Percentiles rank a stretch among this genome's conserved stretches.
phyloP scores from a whole-genome alignment of 2,888 invertebrate species.

The Oxycera nigricornis region DNA sequence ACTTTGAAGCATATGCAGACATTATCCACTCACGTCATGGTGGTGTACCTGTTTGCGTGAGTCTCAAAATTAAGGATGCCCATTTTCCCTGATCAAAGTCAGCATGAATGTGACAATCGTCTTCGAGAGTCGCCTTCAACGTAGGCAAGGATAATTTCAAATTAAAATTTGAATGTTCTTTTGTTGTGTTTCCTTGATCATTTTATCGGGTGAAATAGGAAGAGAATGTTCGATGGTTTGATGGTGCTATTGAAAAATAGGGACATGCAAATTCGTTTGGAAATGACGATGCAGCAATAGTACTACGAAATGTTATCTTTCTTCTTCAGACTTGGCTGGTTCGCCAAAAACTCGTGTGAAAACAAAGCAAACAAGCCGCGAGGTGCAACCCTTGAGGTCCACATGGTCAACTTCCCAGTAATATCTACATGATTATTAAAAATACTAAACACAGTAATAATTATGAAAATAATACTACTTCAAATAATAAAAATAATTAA shows the following conservation, averaged over 20 bases:
- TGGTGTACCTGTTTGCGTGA: background rate
- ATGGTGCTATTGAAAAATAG: background rate
- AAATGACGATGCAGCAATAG: background rate
- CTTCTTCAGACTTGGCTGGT: no score
- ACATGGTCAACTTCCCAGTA: no score
- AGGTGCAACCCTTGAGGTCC: no score
- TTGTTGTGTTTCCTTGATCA: background rate
- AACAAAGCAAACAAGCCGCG: no score
- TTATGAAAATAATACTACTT: no score
- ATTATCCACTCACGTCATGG: background rate
- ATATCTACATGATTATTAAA: no score
- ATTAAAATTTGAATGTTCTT: background rate
- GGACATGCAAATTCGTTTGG: background rate
- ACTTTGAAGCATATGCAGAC: slow-evolving; percentile 22
- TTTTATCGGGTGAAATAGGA: background rate
- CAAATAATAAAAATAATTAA: no score
- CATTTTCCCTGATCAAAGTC: background rate
- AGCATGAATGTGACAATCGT: slow-evolving; percentile 11
- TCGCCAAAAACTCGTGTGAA: no score
- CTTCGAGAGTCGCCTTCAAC: background rate
- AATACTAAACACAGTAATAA: no score
- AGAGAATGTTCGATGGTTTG: no score
- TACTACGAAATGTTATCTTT: no score
- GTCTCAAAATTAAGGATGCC: slow-evolving; percentile 13
- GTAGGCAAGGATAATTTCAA: background rate